Conservation (phyloP, 2,888 invertebrate species). For the Andrena chrysosceles region DNA sequence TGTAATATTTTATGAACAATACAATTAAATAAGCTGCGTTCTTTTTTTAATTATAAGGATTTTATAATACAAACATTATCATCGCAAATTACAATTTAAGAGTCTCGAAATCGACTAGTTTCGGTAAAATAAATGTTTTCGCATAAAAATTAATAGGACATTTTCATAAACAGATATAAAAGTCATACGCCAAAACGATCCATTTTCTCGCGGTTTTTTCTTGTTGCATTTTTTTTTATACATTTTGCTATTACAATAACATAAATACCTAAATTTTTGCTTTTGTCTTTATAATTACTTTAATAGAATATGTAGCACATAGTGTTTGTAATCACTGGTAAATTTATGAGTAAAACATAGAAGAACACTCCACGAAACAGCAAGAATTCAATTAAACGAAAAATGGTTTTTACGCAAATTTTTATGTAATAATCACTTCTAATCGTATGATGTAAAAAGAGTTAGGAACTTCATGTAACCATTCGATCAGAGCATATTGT, state of each 20-base stretch:
- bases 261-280: background rate
- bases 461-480: conserved; percentile 14
- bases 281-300: background rate
- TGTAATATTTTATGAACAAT: conserved; percentile 3
- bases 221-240: background rate
- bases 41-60: background rate
- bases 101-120: conserved; percentile 41
- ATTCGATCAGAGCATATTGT: conserved; percentile 16
- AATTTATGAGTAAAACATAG: conserved; percentile 11
- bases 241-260: background rate
- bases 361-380: background rate
- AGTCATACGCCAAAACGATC: background rate
- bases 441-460: conserved; percentile 16
- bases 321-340: background rate
- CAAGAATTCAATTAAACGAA: conserved; percentile 17
- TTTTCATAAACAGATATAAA: background rate
- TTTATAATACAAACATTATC: conserved; percentile 16
- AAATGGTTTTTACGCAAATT: conserved; percentile 23
- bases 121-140: conserved; percentile 25
- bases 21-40: conserved; percentile 13
- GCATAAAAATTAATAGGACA: background rate
- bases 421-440: conserved; percentile 13
- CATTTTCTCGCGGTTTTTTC: background rate
- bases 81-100: conserved; percentile 16
- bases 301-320: conserved; percentile 9